These are phyloP conservation scores for Whitmania pigra DNA, from an alignment of 1,140 invertebrate species.

Conservation along the genomic window DNA sequence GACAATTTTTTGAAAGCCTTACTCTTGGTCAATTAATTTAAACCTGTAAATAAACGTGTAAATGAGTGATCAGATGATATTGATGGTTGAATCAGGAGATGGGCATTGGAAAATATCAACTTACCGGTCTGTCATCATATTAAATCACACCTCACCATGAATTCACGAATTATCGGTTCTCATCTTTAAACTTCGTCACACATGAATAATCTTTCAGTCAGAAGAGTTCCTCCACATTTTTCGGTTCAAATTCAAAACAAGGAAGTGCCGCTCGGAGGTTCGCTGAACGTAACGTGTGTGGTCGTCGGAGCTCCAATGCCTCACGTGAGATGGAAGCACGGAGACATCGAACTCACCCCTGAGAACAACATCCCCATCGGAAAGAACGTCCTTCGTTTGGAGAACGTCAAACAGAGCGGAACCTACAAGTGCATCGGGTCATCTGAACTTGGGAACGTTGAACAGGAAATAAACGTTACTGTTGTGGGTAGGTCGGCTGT, in stretches of 20 bases:
- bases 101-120: no score
- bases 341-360: slow-evolving; percentile 64
- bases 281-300: slow-evolving; percentile 84
- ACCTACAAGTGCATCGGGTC: slow-evolving; percentile 17
- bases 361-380: slow-evolving; percentile 45
- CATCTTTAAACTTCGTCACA: background rate
- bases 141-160: background rate
- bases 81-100: no score
- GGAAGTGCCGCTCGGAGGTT: slow-evolving; percentile 79
- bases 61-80: no score
- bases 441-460: slow-evolving; percentile 17
- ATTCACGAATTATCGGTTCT: background rate
- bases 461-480: slow-evolving; percentile 12
- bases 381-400: slow-evolving; percentile 67
- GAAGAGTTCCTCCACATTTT: slow-evolving; percentile 83
- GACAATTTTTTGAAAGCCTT: no score
- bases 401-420: slow-evolving; percentile 53
- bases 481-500: background rate
- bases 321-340: slow-evolving; percentile 85
- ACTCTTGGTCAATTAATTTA: no score
- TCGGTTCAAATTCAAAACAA: slow-evolving; percentile 71
- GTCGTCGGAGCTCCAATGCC: slow-evolving; percentile 96
- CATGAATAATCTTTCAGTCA: slow-evolving; percentile 51
- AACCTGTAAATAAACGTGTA: no score
- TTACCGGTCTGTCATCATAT: background rate